phyloP scores from a whole-genome alignment of 2,797 vertebrate genomes.

The Chaetophractus vellerosus region DNA sequence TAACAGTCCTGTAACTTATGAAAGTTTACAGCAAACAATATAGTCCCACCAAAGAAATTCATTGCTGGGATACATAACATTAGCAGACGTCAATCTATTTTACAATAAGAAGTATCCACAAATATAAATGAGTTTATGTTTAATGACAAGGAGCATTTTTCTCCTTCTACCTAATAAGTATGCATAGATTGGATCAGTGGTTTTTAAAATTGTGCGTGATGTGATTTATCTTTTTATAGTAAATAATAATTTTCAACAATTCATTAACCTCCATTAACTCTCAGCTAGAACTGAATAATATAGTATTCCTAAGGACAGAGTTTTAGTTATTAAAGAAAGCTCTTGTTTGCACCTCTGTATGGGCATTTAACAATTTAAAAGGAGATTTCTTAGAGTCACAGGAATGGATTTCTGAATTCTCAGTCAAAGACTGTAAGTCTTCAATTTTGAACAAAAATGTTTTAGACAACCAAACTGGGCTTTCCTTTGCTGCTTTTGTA shows the following conservation, averaged over 20 bases:
- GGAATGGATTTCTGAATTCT: constrained; percentile 25
- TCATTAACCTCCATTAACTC: constrained; percentile 64
- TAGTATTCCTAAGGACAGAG: neutral
- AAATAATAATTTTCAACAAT: constrained; percentile 69
- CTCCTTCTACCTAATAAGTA: constrained; percentile 1
- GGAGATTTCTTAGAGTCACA: neutral
- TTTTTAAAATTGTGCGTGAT: constrained; percentile 43
- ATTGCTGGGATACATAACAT: constrained; percentile 42
- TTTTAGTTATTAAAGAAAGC: constrained; percentile 26
- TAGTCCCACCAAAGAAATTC: constrained; percentile 65
- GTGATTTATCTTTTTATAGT: constrained; percentile 60
- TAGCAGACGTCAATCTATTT: constrained; percentile 9
- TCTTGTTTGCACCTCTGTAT: neutral
- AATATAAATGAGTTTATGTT: constrained; percentile 34
- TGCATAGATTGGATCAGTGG: neutral
- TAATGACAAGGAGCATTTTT: constrained; percentile 61
- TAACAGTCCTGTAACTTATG: neutral
- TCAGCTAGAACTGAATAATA: constrained; percentile 37
- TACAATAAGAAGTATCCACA: neutral
- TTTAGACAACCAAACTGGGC: neutral
- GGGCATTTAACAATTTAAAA: neutral
- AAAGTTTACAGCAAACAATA: constrained; percentile 66
- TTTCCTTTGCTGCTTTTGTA: neutral
- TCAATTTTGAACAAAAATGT: neutral
- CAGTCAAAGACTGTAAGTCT: neutral